Evolutionary conservation across 1,140 invertebrate genomes (phyloP).

Genomic region (Cryptotermes secundus): DNA sequence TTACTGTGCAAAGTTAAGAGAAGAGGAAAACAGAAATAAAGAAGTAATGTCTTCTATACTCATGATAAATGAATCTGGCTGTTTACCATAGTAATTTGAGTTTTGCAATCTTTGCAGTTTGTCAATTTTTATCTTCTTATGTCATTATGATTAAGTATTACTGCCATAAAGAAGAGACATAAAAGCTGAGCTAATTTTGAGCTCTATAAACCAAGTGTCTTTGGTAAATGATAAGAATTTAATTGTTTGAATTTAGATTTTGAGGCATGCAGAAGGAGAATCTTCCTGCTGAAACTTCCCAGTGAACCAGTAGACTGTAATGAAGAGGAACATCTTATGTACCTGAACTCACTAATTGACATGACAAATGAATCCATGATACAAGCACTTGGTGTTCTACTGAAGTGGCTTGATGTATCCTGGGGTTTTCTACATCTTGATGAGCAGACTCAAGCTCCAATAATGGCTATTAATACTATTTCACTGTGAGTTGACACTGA

Average conservation of each 20-base stretch:
- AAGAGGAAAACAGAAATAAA: too few species aligned
- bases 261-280: conserved; percentile 61
- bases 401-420: conserved; percentile 72
- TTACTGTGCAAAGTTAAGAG: too few species aligned
- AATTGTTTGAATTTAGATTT: conserved; percentile 21
- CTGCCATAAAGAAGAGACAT: background rate
- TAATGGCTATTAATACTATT: conserved; percentile 61
- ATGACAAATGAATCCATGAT: conserved; percentile 65
- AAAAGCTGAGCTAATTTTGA: background rate
- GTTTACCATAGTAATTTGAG: too few species aligned
- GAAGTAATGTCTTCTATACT: too few species aligned
- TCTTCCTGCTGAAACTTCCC: conserved; percentile 60
- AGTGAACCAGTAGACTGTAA: conserved; percentile 57
- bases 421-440: conserved; percentile 61
- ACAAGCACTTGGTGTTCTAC: conserved; percentile 68
- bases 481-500: conserved; percentile 57
- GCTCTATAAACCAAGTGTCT: background rate
- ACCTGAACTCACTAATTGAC: conserved; percentile 67
- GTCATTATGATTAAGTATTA: too few species aligned
- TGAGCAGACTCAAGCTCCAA: conserved; percentile 51
- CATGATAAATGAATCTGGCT: too few species aligned
- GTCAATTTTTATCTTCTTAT: too few species aligned
- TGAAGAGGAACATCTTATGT: conserved; percentile 60
- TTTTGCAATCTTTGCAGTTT: too few species aligned
- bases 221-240: background rate